phyloP scores from a whole-genome alignment of 2,113 vertebrate species.

The Odocoileus virginianus region DNA sequence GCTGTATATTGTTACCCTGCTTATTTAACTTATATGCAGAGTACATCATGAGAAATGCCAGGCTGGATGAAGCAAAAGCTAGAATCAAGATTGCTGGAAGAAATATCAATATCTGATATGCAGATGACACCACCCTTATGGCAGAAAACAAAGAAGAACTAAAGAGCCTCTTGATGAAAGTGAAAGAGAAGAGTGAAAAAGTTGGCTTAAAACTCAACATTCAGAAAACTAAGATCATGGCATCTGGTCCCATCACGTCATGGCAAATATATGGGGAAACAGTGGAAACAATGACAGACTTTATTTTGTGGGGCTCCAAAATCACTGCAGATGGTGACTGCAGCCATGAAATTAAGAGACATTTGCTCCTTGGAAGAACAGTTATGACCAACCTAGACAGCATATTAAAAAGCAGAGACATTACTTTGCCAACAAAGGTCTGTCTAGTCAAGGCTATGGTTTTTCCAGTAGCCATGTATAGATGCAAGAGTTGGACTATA shows the following conservation, averaged over 20 bases:
- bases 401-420: not conserved
- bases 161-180: not conserved
- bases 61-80: not conserved
- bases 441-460: not conserved
- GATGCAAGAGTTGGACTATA: not conserved
- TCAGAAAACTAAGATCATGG: not conserved
- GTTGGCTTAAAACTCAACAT: not conserved
- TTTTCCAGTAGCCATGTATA: not conserved
- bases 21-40: not conserved
- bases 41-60: not conserved
- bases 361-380: not conserved
- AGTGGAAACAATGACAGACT: not conserved
- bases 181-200: not conserved
- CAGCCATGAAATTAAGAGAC: not conserved
- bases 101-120: not conserved
- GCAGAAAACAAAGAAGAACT: not conserved
- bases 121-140: not conserved
- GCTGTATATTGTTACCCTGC: not conserved
- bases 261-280: not conserved
- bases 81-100: not conserved
- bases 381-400: not conserved
- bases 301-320: rapidly evolving
- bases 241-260: not conserved
- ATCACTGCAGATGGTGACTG: not conserved
- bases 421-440: not conserved